Evolutionary conservation across 1,140 invertebrate species (phyloP).

Genomic region (Papilio aristodemus): DNA sequence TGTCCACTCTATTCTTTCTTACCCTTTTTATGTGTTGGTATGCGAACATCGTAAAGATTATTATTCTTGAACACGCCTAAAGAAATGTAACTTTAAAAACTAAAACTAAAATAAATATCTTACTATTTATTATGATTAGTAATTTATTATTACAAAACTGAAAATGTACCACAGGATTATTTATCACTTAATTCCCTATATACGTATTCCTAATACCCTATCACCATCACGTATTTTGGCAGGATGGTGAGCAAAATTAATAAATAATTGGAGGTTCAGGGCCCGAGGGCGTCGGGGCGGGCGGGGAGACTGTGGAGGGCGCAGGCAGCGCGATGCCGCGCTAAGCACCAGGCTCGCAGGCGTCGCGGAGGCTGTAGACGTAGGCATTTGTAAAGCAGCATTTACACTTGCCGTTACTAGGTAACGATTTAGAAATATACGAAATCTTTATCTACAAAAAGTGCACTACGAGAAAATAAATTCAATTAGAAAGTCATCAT

Average conservation of each 20-base stretch:
- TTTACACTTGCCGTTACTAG: conserved; percentile 2
- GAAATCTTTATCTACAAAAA: too few species aligned
- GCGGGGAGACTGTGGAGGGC: conserved; percentile 33
- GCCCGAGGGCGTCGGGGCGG: conserved; percentile 38
- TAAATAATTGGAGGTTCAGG: conserved; percentile 50
- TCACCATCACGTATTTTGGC: conserved; percentile 39
- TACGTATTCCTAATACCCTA: background rate
- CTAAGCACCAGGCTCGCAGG: conserved; percentile 41
- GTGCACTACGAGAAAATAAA: background rate
- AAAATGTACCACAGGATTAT: background rate
- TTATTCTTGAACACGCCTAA: too few species aligned
- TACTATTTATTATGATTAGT: too few species aligned
- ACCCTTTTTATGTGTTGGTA: too few species aligned
- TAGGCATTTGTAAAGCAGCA: conserved; percentile 14
- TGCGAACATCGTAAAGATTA: too few species aligned
- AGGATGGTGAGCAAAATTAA: conserved; percentile 47
- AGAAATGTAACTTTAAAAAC: too few species aligned
- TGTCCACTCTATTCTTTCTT: too few species aligned
- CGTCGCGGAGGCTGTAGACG: conserved; percentile 33
- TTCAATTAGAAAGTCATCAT: too few species aligned
- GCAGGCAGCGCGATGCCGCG: background rate
- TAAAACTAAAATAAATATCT: too few species aligned
- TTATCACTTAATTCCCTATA: conserved; percentile 35
- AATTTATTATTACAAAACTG: too few species aligned
- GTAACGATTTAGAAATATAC: too few species aligned